phyloP scores from a whole-genome alignment of 2,888 invertebrate genomes.

The Nesidiocoris tenuis region DNA sequence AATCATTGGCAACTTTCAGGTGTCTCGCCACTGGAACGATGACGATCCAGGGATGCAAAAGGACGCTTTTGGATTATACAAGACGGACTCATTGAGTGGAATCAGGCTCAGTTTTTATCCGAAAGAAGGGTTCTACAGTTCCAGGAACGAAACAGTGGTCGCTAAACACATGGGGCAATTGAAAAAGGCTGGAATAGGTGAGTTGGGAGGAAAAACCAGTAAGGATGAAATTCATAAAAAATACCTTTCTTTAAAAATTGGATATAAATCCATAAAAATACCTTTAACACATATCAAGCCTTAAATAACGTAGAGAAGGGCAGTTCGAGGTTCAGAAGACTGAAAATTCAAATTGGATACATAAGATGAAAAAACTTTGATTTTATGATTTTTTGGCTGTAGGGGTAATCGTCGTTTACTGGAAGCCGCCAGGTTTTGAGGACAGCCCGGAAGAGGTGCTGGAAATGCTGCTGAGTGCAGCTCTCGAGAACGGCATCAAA shows the following conservation, averaged over 20 bases:
- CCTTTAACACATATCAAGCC: too few relatives aligned
- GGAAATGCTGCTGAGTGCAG: slow-evolving; percentile 53
- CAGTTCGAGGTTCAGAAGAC: too few relatives aligned
- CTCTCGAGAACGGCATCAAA: slow-evolving; percentile 58
- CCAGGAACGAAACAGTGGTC: slow-evolving; percentile 57
- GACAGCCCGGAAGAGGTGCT: slow-evolving; percentile 57
- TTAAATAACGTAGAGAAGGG: too few relatives aligned
- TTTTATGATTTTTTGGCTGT: slow-evolving; percentile 40
- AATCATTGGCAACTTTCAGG: slow-evolving; percentile 51
- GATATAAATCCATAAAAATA: too few relatives aligned
- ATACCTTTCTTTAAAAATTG: too few relatives aligned
- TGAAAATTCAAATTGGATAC: too few relatives aligned
- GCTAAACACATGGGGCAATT: slow-evolving; percentile 64
- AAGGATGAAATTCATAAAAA: too few relatives aligned
- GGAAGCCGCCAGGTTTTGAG: slow-evolving; percentile 58
- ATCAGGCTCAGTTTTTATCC: slow-evolving; percentile 58
- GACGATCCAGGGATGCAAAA: slow-evolving; percentile 51
- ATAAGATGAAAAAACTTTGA: slow-evolving; percentile 10
- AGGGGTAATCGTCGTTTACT: slow-evolving; percentile 62
- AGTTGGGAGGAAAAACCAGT: too few relatives aligned
- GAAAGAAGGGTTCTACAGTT: slow-evolving; percentile 59
- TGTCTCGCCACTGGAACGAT: slow-evolving; percentile 31
- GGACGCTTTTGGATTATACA: background rate
- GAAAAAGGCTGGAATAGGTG: slow-evolving; percentile 60
- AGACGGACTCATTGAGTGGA: slow-evolving; percentile 52